Percentiles rank a stretch among this genome's conserved stretches.
Conservation (phyloP, 2,888 invertebrate species). For the Nezara viridula region DNA sequence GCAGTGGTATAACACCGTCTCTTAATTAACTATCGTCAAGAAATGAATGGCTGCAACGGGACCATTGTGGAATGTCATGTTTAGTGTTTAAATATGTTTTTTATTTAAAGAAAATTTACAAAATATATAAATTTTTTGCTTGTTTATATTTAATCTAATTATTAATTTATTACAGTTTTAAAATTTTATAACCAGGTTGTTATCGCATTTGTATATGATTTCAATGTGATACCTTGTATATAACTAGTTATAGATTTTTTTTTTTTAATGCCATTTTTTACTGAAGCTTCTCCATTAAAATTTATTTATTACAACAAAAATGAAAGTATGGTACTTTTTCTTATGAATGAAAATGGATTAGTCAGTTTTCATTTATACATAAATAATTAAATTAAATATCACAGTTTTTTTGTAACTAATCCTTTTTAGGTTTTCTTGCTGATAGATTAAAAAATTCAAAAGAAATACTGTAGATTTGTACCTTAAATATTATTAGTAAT, state of each 20-base stretch:
- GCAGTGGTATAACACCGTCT: slow-evolving; percentile 82
- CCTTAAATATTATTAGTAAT: neutral
- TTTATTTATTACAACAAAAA: neutral
- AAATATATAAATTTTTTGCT: slow-evolving; percentile 12
- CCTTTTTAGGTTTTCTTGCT: neutral
- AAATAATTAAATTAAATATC: neutral
- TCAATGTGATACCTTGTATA: slow-evolving; percentile 37
- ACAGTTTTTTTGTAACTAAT: neutral
- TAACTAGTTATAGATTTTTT: slow-evolving; percentile 31
- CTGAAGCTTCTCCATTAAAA: neutral
- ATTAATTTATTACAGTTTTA: slow-evolving; percentile 22
- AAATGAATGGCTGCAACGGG: slow-evolving; percentile 8
- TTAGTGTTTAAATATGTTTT: neutral
- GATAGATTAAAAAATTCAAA: neutral
- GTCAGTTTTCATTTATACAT: neutral
- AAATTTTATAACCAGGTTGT: slow-evolving; percentile 23
- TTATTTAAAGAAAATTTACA: slow-evolving; percentile 22
- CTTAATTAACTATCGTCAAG: slow-evolving; percentile 75
- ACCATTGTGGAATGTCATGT: slow-evolving; percentile 42
- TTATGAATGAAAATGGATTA: neutral
- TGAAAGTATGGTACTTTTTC: neutral
- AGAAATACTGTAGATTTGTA: neutral
- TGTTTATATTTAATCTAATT: slow-evolving; percentile 5
- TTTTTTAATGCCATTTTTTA: slow-evolving; percentile 3
- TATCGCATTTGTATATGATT: neutral